Evolutionary conservation across 37 sponge, comb jelly and placozoan species (phyloP).

Genomic region (Ianthella basta): DNA sequence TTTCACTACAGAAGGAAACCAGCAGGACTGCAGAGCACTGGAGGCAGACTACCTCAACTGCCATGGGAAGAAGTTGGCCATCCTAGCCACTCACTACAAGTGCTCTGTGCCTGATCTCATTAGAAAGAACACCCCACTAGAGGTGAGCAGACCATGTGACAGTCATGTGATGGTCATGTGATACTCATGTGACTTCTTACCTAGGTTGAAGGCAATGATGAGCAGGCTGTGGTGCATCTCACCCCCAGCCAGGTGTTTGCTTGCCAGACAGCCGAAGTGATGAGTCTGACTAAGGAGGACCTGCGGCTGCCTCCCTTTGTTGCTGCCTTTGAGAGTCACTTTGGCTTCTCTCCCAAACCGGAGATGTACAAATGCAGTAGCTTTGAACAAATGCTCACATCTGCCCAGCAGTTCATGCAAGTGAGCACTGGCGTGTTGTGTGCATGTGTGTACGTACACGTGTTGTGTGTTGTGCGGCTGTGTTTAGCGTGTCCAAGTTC

Average conservation of each 20-base stretch:
- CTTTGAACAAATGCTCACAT: conserved; percentile 44
- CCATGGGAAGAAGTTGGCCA: conserved; percentile 16
- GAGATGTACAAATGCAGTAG: conserved; percentile 46
- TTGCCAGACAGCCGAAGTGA: conserved; percentile 54
- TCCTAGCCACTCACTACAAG: background rate
- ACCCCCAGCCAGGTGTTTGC: conserved; percentile 44
- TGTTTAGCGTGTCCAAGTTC: background rate
- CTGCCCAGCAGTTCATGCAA: background rate
- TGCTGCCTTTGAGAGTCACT: conserved; percentile 50
- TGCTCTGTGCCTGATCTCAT: background rate
- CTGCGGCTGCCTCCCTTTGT: conserved; percentile 48
- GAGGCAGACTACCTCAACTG: background rate
- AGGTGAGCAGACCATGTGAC: background rate
- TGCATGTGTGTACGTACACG: background rate
- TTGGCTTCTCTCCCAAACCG: conserved; percentile 22
- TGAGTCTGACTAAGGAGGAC: conserved; percentile 36
- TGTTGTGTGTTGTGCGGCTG: background rate
- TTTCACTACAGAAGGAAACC: background rate
- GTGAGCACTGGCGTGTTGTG: conserved; percentile 7
- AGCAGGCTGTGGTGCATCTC: conserved; percentile 21
- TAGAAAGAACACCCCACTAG: background rate
- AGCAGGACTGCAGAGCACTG: background rate
- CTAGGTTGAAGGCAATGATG: conserved; percentile 7
- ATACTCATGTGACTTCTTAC: too few species aligned
- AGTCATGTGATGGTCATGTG: too few species aligned